These are phyloP conservation scores for Alligator mississippiensis DNA, from an alignment of 2,113 vertebrate genomes.

Conservation along the genomic window DNA sequence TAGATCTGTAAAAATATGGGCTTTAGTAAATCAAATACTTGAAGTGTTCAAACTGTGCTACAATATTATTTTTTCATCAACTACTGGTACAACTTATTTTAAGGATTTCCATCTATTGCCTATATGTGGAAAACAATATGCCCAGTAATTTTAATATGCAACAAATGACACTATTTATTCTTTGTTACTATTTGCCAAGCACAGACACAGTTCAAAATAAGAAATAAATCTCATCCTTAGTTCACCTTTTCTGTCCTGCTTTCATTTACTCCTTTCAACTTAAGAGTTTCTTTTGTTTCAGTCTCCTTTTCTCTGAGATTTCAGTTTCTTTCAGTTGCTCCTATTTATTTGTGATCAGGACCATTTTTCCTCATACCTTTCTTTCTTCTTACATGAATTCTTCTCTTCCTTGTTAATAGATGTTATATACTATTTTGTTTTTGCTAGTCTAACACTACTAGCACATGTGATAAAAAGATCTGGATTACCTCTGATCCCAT, in stretches of 20 bases:
- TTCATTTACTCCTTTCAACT: background rate
- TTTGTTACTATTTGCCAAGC: background rate
- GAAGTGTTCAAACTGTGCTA: background rate
- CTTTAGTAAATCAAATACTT: background rate
- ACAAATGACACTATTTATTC: background rate
- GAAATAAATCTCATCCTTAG: background rate
- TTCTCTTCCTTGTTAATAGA: background rate
- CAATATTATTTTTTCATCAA: background rate
- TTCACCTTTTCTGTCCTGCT: background rate
- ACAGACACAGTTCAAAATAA: background rate
- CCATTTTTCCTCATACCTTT: background rate
- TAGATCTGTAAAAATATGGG: background rate
- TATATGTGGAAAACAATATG: background rate
- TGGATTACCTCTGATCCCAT: background rate
- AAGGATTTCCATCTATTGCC: background rate
- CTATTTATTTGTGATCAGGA: background rate
- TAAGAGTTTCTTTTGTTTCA: background rate
- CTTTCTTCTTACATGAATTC: background rate
- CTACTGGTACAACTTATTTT: background rate
- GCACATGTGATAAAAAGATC: background rate
- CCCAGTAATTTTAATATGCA: background rate
- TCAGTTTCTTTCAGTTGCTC: background rate
- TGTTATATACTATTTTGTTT: background rate
- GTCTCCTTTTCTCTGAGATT: background rate
- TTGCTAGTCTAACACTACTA: background rate